These are phyloP conservation scores for Clarias batrachus DNA, from an alignment of 2,113 vertebrate species.

Conservation along the genomic window DNA sequence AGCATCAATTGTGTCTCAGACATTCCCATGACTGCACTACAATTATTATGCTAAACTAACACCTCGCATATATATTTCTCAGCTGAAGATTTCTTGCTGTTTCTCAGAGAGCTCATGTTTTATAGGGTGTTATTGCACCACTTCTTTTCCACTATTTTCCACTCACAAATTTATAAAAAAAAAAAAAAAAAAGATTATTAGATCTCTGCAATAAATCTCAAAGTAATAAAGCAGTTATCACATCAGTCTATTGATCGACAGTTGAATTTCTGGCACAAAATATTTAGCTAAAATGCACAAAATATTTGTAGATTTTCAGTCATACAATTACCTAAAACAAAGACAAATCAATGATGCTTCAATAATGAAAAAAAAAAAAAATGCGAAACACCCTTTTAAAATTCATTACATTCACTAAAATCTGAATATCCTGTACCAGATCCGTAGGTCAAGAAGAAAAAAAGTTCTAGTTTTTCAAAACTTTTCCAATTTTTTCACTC, in stretches of 20 bases:
- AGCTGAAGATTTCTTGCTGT: neutral
- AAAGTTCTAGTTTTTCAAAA: neutral
- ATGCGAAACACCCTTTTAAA: neutral
- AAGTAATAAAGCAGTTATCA: neutral
- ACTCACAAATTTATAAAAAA: neutral
- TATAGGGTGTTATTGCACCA: neutral
- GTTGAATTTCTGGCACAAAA: neutral
- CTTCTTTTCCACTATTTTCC: neutral
- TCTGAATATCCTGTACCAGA: neutral
- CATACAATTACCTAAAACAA: neutral
- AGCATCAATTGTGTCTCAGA: neutral
- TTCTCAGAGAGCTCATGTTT: neutral
- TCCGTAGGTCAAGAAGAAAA: neutral
- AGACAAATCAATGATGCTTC: neutral
- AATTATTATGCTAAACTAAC: neutral
- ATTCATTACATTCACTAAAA: neutral
- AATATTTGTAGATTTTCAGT: neutral
- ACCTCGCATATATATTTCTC: neutral
- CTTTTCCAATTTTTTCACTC: neutral
- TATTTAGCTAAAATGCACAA: neutral
- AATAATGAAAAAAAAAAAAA: neutral
- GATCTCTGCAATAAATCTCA: neutral
- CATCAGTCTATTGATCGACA: neutral
- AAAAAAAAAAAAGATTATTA: neutral
- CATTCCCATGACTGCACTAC: conserved; percentile 16